Evolutionary conservation across 2,888 invertebrate species (phyloP), one percentile per base, ranked within the genome.

Genomic region (Pegoplata infirma): DNA sequence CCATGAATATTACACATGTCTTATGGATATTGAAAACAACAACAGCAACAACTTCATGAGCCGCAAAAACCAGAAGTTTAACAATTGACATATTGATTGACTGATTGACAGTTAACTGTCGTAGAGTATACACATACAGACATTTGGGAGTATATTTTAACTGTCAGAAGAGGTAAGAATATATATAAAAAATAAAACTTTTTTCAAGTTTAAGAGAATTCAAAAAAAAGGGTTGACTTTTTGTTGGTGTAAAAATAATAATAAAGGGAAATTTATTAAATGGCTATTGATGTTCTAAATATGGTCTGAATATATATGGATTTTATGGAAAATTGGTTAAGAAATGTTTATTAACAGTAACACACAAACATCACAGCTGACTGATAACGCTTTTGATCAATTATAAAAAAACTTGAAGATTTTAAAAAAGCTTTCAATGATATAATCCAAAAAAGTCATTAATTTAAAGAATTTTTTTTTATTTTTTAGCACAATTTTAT

Each of bases 31-130:
- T 56, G 44, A 61, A 58, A 69, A 69, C 4, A 8, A 25, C 36
- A 47, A 53, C 46, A 55, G 14, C 32, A 68, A 19, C 49, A 49
- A 55, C 32, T n/a, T n/a, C n/a, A n/a, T n/a, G n/a, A n/a, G n/a
- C n/a, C n/a, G n/a, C n/a, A n/a, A n/a, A n/a, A 28, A 32, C n/a
- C 46, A 25, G 23, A 46, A 36, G 14, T 47, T 16, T 23, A 40
- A 25, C 44, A 55, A 77, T 56, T 80, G 82, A 68, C 59, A 69
- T 61, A 76, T 71, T 81, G 79, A 80, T 81, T 77, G 80, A 81
- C 77, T 77, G 73, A 77, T 81, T 81, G 82, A 81, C 82, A 81
- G 81, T 64, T 71, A 73, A 67, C 21, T 81, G 80, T 79, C 76
- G 68, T 40, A 17, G 51, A 10, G 17, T n/a, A 72, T 14, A 56